Evolutionary conservation across 2,888 invertebrate species (phyloP), one percentile per base, ranked within the genome.

Genomic region (Lypha dubia): DNA sequence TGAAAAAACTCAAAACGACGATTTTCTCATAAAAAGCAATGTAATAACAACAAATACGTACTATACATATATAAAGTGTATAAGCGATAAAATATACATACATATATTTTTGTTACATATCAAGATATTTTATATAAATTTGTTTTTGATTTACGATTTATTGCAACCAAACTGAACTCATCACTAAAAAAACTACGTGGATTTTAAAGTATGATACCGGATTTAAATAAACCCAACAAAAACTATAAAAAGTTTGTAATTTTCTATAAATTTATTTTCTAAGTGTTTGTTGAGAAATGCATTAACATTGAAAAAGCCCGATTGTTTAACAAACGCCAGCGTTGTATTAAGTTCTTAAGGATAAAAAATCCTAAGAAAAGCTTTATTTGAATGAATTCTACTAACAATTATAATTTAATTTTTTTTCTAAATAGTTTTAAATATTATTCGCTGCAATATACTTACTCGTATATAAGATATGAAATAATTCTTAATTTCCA

Each of bases 1-100:
- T 83, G 77, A 83, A 81, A 84, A 84, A 83, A 79, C n/a, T 1
- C 56, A 79, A 83, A 85, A 85, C 88, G 86, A 86, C 79, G 82
- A 86, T 76, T 86, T 86, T 87, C 84, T 85, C 83, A 88, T 84
- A 80, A 74, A 87, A 80, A 41, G 63, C 51, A 51, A 24, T 9
- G 79, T 70, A 84, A 56, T 70, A 75, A 76, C 53, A 32, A 67
- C 49, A 46, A 51, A 8, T 17, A 56, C 38, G 28, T 68, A 56
- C 11, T 62, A 49, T 75, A 38, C n/a, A n/a, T n/a, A n/a, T 49
- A 68, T 53, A 62, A 67, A 77, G 63, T 67, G 79, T 62, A 62
- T 73, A 53, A 71, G 49, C 22, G 51, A 44, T 38, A 11, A 24
- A 67, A 53, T 46, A 24, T 4, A 53, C 38, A 46, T 71, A 53